Conservation (phyloP, 2,888 invertebrate species). For the Temnothorax unifasciatus region DNA sequence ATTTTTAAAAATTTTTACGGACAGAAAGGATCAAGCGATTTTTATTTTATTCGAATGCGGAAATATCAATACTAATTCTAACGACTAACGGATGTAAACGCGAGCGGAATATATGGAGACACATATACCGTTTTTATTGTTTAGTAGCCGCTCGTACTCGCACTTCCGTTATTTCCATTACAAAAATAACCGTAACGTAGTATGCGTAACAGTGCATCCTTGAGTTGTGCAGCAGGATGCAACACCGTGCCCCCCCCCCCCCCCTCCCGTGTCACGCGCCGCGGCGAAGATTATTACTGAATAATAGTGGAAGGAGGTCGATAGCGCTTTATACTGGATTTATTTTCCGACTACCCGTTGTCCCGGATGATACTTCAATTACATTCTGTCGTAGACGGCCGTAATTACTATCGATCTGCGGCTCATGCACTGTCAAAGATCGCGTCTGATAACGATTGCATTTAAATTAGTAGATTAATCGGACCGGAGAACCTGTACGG, state of each 20-base stretch:
- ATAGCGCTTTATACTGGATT: constrained; percentile 44
- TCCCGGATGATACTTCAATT: constrained; percentile 48
- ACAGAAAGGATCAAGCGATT: not conserved
- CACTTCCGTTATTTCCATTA: constrained; percentile 42
- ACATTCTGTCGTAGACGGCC: constrained; percentile 27
- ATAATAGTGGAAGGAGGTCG: constrained; percentile 46
- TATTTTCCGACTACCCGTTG: constrained; percentile 39
- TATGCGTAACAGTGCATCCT: constrained; percentile 34
- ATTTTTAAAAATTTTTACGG: not conserved
- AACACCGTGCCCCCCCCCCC: not conserved
- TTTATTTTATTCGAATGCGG: not conserved
- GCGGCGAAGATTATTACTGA: constrained; percentile 14
- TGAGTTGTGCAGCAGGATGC: not conserved
- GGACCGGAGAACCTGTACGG: not conserved
- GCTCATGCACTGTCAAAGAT: constrained; percentile 27
- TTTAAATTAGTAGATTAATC: constrained; percentile 49
- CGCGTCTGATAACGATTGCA: constrained; percentile 36
- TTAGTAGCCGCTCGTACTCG: constrained; percentile 25
- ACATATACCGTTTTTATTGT: not conserved
- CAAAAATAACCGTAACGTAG: constrained; percentile 30
- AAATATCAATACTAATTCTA: not conserved
- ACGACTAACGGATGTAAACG: not conserved
- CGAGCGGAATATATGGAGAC: not conserved
- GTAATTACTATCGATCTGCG: constrained; percentile 46
- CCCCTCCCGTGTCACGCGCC: not conserved